Evolutionary conservation across 64 coral and sea anemone genomes (phyloP), one percentile per base, ranked within the genome.

Genomic region (Porites australiensis): DNA sequence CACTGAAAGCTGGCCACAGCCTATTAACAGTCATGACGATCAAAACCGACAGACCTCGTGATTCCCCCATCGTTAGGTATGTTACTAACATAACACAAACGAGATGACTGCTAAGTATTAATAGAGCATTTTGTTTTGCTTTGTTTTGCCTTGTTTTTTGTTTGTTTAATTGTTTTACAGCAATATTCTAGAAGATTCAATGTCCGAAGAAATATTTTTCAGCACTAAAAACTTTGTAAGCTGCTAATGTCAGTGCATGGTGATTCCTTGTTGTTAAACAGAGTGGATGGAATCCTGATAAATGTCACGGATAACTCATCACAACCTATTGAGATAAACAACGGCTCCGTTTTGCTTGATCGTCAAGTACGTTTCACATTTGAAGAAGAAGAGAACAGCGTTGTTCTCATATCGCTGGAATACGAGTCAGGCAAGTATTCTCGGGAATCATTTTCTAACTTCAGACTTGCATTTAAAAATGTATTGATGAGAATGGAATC

Each of bases 11-110:
- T 14, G 94, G 94, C 0, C 51, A 14, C 18, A 95, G 83, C 58
- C n/a, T 95, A 3, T 50, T 95, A 16, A 95, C 88, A 23, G 48
- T 95, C 22, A 91, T 87, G 74, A 86, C 94, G 60, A 73, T 64
- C 58, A 75, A 62, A 65, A 94, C 86, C 55, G 50, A 55, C 13
- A 61, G 58, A 61, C 61, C 75, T 16, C 63, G 50, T 59, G 94
- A 95, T 43, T 59, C 77, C 8, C 81, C 94, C 8, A 78, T 58
- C 4, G 50, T 87, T 54, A 95, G 94, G 94, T 95, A 61, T 72
- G 68, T 47, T 9, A 46, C 44, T 79, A 58, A 13, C 23, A 21
- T 23, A 21, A 70, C 27, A 37, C 27, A 37, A 37, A 37, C 27
- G 27, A 37, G 27, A 37, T 37, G 27, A 37, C 27, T 37, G 27